Evolutionary conservation across 2,113 vertebrate species (phyloP).

Genomic region (Tiliqua scincoides): DNA sequence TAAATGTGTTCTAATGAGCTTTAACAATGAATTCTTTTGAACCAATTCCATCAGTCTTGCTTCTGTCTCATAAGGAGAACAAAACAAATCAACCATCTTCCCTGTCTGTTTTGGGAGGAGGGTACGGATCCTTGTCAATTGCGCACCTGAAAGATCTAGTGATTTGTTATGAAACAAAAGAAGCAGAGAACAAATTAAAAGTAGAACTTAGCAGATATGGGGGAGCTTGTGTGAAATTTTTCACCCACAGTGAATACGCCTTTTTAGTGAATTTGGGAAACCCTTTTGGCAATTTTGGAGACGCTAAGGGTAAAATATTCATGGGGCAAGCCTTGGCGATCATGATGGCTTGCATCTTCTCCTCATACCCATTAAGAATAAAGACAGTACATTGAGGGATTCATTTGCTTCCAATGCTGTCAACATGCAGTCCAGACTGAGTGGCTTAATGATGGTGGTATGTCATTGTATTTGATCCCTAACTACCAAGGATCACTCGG

Average conservation of each 20-base stretch:
- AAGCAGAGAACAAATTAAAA: background rate
- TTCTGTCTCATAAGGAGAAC: background rate
- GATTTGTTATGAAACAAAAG: background rate
- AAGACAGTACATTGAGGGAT: background rate
- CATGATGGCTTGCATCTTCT: background rate
- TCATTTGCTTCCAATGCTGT: background rate
- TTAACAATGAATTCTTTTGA: constrained; percentile 32
- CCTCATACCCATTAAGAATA: background rate
- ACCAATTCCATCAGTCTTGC: constrained; percentile 8
- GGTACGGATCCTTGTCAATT: background rate
- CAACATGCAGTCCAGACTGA: background rate
- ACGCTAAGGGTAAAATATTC: background rate
- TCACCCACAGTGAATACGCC: background rate
- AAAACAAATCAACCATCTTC: background rate
- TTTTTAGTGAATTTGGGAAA: too few species aligned
- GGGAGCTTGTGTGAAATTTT: background rate
- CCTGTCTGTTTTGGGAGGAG: background rate
- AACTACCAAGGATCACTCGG: background rate
- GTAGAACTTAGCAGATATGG: background rate
- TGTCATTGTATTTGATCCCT: background rate
- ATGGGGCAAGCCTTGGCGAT: background rate
- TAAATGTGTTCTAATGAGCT: constrained; percentile 16
- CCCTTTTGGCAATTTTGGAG: too few species aligned
- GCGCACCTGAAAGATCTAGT: background rate
- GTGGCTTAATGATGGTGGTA: background rate